Percentiles rank a stretch among this genome's conserved stretches.
Conservation (phyloP, 2,113 vertebrate genomes). For the Ammodytes marinus region DNA sequence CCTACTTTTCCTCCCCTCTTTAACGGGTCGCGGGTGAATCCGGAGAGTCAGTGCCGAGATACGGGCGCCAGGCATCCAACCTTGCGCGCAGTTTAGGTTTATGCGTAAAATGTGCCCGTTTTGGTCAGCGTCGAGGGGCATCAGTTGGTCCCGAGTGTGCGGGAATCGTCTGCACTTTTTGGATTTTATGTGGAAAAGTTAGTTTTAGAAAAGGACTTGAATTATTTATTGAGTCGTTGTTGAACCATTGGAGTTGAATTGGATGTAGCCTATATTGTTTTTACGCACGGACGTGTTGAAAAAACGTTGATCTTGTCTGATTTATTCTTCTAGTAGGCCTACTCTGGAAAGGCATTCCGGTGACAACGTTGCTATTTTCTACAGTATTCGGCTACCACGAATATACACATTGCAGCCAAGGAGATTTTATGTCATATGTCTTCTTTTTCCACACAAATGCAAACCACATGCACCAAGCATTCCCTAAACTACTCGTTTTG, state of each 20-base stretch:
- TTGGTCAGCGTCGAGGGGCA: slow-evolving; percentile 18
- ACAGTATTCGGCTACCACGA: not conserved
- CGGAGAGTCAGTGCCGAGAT: slow-evolving; percentile 33
- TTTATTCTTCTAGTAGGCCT: not conserved
- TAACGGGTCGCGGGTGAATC: slow-evolving; percentile 47
- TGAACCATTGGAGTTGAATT: not conserved
- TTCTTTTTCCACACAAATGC: not conserved
- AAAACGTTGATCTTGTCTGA: not conserved
- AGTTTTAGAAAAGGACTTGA: not conserved
- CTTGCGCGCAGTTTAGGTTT: slow-evolving; percentile 17
- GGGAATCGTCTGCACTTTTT: not conserved
- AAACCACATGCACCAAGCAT: slow-evolving; percentile 24
- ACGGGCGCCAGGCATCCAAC: not conserved
- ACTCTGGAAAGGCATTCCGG: not conserved
- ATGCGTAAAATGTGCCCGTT: slow-evolving; percentile 55
- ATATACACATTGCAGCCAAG: not conserved
- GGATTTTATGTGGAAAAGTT: slow-evolving; percentile 25
- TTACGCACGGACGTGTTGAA: slow-evolving; percentile 42
- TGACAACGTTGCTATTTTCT: not conserved
- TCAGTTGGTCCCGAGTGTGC: slow-evolving; percentile 21
- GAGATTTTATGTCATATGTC: not conserved
- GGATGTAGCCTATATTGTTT: not conserved
- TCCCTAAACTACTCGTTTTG: not conserved
- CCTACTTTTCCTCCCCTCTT: slow-evolving; percentile 73
- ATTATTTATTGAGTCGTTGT: not conserved